Conservation (phyloP, 1,140 invertebrate genomes). For the Chelonus insularis region DNA sequence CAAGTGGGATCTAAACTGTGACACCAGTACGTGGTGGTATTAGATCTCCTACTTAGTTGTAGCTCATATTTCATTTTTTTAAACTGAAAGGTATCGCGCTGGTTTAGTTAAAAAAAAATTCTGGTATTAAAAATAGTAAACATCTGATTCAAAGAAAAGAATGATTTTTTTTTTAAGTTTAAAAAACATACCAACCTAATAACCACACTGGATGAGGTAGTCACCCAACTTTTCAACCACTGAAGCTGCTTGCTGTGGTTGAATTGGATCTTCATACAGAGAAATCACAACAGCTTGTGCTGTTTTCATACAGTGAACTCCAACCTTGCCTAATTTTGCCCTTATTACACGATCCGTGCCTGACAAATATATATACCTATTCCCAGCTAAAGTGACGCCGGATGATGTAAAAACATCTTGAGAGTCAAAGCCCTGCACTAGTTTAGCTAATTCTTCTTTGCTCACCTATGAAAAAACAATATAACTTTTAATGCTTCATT, state of each 20-base stretch:
- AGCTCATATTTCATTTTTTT: too few species aligned
- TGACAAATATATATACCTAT: constrained; percentile 90
- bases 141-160: too few species aligned
- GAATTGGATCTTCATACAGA: constrained; percentile 91
- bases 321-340: constrained; percentile 87
- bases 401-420: constrained; percentile 81
- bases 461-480: constrained; percentile 70
- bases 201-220: constrained; percentile 91
- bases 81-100: too few species aligned
- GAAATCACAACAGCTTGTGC: constrained; percentile 90
- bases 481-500: constrained; percentile 4
- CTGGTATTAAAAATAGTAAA: too few species aligned
- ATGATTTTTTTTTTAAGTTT: too few species aligned
- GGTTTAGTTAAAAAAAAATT: too few species aligned
- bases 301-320: constrained; percentile 93
- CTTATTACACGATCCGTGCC: constrained; percentile 88
- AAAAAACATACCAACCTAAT: constrained; percentile 66
- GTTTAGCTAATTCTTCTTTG: constrained; percentile 85
- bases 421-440: constrained; percentile 84
- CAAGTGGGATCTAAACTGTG: constrained; percentile 23
- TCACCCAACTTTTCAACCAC: constrained; percentile 95
- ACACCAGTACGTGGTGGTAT: constrained; percentile 3
- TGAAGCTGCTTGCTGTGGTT: constrained; percentile 90
- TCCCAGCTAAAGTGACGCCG: constrained; percentile 85
- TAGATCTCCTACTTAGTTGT: constrained; percentile 18